Conservation (phyloP, 2,113 vertebrate genomes). For the Nycticorax nycticorax region DNA sequence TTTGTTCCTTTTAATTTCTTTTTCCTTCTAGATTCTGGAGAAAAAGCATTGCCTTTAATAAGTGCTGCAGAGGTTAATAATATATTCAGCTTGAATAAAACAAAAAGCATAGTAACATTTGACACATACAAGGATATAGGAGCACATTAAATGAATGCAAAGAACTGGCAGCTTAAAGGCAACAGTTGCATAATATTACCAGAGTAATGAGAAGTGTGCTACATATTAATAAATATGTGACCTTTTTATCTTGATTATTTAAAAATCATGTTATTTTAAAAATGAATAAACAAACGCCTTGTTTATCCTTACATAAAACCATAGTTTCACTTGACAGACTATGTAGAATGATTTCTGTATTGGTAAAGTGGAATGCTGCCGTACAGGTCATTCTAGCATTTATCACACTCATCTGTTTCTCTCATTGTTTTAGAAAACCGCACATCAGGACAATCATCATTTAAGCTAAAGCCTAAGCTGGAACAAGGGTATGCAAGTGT, state of each 20-base stretch:
- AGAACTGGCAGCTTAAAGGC: constrained; percentile 15
- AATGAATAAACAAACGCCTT: constrained; percentile 46
- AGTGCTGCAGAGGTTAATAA: constrained; percentile 36
- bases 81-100: constrained; percentile 41
- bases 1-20: neutral
- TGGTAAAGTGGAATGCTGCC: neutral
- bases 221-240: constrained; percentile 71
- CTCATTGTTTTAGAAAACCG: neutral
- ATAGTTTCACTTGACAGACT: neutral
- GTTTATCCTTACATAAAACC: constrained; percentile 47
- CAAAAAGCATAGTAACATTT: constrained; percentile 32
- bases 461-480: neutral
- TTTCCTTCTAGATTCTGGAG: neutral
- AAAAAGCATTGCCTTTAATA: neutral
- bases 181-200: constrained; percentile 56
- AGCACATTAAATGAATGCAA: constrained; percentile 16
- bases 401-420: neutral
- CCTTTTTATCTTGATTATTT: constrained; percentile 68
- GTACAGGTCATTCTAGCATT: neutral
- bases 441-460: neutral
- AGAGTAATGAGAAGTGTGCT: constrained; percentile 53
- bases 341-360: neutral
- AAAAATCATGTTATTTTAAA: constrained; percentile 62
- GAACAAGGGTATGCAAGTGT: neutral
- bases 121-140: neutral